These are phyloP conservation scores for Sthenelais limicola DNA, from an alignment of 2,888 invertebrate species.

Conservation along the genomic window DNA sequence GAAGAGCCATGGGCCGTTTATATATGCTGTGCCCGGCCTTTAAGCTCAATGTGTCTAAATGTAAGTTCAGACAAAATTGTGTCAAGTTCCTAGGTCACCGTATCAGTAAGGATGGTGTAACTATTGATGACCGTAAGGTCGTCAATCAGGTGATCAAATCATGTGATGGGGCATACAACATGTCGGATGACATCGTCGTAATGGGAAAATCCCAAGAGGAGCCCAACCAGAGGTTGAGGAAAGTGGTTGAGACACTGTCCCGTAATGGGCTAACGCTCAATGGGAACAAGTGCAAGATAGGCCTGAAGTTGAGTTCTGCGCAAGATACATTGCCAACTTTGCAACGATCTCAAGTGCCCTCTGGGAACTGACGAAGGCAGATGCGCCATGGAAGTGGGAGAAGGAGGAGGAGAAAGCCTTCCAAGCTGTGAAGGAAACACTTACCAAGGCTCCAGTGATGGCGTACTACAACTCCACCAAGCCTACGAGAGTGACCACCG, in stretches of 20 bases:
- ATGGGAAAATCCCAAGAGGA: neutral
- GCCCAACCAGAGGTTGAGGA: conserved; percentile 28
- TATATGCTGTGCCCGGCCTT: too few species aligned
- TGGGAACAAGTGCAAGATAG: conserved; percentile 4
- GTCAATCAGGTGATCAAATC: conserved; percentile 34
- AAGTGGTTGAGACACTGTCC: conserved; percentile 41
- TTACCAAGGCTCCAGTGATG: conserved; percentile 1
- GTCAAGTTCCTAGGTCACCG: too few species aligned
- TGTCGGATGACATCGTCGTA: conserved; percentile 35
- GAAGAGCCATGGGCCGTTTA: too few species aligned
- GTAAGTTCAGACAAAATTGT: too few species aligned
- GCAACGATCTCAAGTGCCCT: conserved; percentile 12
- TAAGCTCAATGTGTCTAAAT: too few species aligned
- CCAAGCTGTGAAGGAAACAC: conserved; percentile 20
- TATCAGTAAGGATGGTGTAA: too few species aligned
- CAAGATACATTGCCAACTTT: conserved; percentile 17
- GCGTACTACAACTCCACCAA: neutral
- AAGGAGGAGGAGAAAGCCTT: conserved; percentile 5
- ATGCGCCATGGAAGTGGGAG: conserved; percentile 12
- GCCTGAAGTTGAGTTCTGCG: conserved; percentile 37
- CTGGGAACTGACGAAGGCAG: conserved; percentile 6
- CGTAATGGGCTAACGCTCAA: conserved; percentile 29
- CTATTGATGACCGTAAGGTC: too few species aligned
- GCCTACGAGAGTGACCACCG: conserved; percentile 41
- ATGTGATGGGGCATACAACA: conserved; percentile 31